A percentile compares a stretch with the other conserved stretches of the same genome.
phyloP scores from a whole-genome alignment of 92 coral and sea anemone species.

The Parazoanthus swiftii region DNA sequence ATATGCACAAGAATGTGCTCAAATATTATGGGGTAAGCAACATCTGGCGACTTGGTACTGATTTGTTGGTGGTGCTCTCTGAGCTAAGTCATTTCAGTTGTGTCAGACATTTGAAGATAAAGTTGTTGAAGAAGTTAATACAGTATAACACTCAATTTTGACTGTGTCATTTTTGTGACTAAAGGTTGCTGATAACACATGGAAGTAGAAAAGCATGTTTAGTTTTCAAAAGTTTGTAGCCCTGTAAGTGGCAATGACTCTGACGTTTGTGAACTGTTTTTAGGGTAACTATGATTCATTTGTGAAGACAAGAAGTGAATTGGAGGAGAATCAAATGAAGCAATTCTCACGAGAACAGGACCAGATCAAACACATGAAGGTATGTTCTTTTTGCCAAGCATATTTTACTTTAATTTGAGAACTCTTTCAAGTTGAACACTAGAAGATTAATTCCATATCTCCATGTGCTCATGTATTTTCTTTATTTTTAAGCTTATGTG shows the following conservation, averaged over 20 bases:
- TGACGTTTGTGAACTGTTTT: background rate
- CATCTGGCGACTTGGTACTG: background rate
- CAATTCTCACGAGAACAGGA: slow-evolving; percentile 95
- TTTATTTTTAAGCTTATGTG: background rate
- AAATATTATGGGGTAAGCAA: slow-evolving; percentile 90
- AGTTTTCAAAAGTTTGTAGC: no score
- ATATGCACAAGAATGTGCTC: slow-evolving; percentile 74
- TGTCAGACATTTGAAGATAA: no score
- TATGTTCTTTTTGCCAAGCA: slow-evolving; percentile 6
- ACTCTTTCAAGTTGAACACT: no score
- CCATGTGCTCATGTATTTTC: no score
- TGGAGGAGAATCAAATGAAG: slow-evolving; percentile 98
- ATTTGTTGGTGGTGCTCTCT: background rate
- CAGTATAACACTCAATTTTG: no score
- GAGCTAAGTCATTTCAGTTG: no score
- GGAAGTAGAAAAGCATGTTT: no score
- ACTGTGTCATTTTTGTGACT: no score
- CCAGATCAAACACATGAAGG: slow-evolving; percentile 98
- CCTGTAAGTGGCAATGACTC: background rate
- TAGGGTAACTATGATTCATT: slow-evolving; percentile 96
- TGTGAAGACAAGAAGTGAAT: slow-evolving; percentile 83
- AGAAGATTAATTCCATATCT: no score
- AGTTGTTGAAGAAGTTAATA: no score
- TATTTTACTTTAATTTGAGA: background rate
- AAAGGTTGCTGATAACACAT: no score